Evolutionary conservation across 2,113 vertebrate species (phyloP).

Genomic region (Piaya cayana): DNA sequence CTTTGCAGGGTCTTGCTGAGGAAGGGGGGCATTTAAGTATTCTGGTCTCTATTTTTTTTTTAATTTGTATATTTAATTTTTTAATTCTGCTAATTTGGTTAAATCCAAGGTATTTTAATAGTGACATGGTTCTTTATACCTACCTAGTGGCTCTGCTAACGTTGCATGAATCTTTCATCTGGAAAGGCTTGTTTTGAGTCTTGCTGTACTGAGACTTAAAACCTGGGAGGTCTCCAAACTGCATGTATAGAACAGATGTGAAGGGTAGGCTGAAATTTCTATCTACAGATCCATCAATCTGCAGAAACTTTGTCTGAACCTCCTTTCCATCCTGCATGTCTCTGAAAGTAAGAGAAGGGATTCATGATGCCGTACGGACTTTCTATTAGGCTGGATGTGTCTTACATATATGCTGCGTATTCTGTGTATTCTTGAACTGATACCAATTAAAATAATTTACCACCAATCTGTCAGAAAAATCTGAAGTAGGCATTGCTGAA

Average conservation of each 20-base stretch:
- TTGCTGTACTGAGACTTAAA: conserved; percentile 16
- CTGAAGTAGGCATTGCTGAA: background rate
- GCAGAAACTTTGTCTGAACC: background rate
- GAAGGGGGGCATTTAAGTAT: background rate
- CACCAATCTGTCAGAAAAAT: background rate
- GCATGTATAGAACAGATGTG: background rate
- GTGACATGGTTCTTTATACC: background rate
- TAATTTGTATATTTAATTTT: background rate
- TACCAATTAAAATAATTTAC: conserved; percentile 22
- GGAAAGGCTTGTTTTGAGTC: background rate
- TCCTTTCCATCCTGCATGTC: conserved; percentile 9
- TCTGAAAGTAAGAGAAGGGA: background rate
- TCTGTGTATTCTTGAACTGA: background rate
- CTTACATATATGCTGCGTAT: background rate
- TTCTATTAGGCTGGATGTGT: background rate
- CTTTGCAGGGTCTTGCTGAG: background rate
- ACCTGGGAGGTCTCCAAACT: conserved; percentile 26
- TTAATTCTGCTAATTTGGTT: background rate
- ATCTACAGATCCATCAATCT: background rate
- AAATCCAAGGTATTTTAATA: background rate
- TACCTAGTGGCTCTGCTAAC: background rate
- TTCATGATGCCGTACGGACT: background rate
- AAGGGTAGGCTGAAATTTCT: background rate
- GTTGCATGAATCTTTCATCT: background rate
- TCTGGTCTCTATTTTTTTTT: background rate